Percentiles rank a stretch among this genome's conserved stretches.
Evolutionary conservation across 2,888 invertebrate species (phyloP).

Genomic region (Pseudococcus viburni): DNA sequence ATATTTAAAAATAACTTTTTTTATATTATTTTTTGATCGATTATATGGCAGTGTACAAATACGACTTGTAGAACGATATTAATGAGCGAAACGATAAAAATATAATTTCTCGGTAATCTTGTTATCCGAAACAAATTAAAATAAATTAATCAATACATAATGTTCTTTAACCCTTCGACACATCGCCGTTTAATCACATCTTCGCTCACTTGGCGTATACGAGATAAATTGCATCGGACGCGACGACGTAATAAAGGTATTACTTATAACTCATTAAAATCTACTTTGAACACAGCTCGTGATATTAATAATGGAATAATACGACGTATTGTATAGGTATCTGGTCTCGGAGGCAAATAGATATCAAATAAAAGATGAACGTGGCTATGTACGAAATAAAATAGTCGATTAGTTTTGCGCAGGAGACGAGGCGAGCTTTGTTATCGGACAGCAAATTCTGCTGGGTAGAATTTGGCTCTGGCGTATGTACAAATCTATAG

Average conservation of each 20-base stretch:
- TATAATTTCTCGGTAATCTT: constrained; percentile 9
- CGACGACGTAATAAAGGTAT: neutral
- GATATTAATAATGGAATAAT: neutral
- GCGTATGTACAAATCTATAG: neutral
- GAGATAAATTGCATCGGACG: neutral
- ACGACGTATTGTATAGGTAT: neutral
- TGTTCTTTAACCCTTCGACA: neutral
- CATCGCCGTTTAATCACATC: neutral
- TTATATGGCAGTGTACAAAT: neutral
- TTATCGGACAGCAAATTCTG: neutral
- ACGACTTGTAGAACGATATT: neutral
- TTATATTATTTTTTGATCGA: neutral
- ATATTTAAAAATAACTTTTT: neutral
- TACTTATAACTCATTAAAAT: neutral
- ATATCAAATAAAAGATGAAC: constrained; percentile 16
- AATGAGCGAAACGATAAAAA: constrained; percentile 27
- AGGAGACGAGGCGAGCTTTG: neutral
- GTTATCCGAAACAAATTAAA: constrained; percentile 22
- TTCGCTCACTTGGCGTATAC: neutral
- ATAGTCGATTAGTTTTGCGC: constrained; percentile 29
- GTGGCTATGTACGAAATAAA: constrained; percentile 1
- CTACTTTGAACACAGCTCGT: neutral
- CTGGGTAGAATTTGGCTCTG: neutral
- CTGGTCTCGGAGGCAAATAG: constrained; percentile 3
- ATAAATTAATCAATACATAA: constrained; percentile 25